Base-by-base conservation (phyloP, 2,113 vertebrate genomes). In the Phodopus roborovskii region DNA sequence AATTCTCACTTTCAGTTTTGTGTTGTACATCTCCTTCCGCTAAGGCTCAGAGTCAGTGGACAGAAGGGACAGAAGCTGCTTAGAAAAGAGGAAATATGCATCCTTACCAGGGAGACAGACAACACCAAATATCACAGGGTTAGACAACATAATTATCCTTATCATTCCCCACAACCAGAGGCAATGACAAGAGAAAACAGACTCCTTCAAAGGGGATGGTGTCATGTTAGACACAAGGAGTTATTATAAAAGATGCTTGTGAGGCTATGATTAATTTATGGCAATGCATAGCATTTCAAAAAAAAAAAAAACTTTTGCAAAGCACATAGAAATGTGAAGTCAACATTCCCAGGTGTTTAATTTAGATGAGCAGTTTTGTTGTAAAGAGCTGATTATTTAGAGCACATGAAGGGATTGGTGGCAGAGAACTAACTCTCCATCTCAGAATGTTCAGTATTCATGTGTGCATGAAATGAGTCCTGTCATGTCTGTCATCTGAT, bases 401-500 rank as follows among this genome's bases (percentile, higher is more conserved):
- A 66, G 50, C 8, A n/a, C 88, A 70, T 17, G 8, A 94, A 96
- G 58, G 30, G 2, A 39, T 30, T 86, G 79, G 13, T 20, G 79
- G 39, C 70, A 94, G 81, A 94, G 15, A 62, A 62, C 15, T 26
- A 92, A n/a, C 26, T 98, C 74, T n/a, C 3, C 84, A 94, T 97
- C 93, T 97, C 96, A 70, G 81, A 84, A 97, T 78, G 97, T 66
- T 98, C 98, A 97, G 83, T 96, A 97, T 94, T 93, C 94, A 83
- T 90, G 74, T 92, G 81, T 94, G 96, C 96, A 97, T 96, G 81
- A 98, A 97, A 84, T 97, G 97, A 98, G 88, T 96, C 96, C 94
- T 98, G 97, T 98, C 97, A 89, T 95, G 97, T 96, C 93, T 98
- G 90, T 96, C 78, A 97, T 86, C 56, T 94, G 92, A 98, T 98